Conservation (phyloP, 2,888 invertebrate species). For the Heteromurus nitidus region DNA sequence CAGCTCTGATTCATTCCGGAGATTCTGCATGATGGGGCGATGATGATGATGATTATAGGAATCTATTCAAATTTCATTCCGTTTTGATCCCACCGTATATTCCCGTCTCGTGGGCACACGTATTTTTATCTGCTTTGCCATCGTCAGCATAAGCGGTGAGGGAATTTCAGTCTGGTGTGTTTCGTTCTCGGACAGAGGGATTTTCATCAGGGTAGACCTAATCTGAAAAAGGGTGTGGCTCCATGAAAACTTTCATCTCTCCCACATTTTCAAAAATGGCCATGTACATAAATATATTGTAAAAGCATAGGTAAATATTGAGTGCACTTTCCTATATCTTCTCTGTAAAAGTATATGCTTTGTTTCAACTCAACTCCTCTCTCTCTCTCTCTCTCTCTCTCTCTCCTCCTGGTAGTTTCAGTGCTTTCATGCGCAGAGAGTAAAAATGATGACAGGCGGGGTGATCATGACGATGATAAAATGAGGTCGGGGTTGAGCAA, state of each 20-base stretch:
- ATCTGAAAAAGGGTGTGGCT: slow-evolving; percentile 20
- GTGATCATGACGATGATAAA: neutral
- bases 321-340: no score
- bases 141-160: neutral
- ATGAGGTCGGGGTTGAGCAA: neutral
- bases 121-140: slow-evolving; percentile 2
- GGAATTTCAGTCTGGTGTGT: neutral
- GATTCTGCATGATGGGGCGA: slow-evolving; percentile 3
- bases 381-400: no score
- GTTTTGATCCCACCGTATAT: slow-evolving; percentile 15
- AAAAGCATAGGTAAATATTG: no score
- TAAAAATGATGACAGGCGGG: no score
- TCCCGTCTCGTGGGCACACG: slow-evolving; percentile 12
- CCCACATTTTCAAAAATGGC: neutral
- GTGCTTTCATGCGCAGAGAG: no score
- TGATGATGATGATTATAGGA: slow-evolving; percentile 7
- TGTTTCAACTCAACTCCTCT: no score
- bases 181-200: neutral
- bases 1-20: neutral
- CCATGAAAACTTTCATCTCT: slow-evolving; percentile 21
- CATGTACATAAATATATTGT: no score
- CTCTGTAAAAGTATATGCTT: no score
- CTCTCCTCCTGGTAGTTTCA: no score
- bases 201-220: neutral
- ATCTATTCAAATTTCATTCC: neutral